phyloP scores from a whole-genome alignment of 1,140 invertebrate genomes.

The Rhizoglyphus robini region DNA sequence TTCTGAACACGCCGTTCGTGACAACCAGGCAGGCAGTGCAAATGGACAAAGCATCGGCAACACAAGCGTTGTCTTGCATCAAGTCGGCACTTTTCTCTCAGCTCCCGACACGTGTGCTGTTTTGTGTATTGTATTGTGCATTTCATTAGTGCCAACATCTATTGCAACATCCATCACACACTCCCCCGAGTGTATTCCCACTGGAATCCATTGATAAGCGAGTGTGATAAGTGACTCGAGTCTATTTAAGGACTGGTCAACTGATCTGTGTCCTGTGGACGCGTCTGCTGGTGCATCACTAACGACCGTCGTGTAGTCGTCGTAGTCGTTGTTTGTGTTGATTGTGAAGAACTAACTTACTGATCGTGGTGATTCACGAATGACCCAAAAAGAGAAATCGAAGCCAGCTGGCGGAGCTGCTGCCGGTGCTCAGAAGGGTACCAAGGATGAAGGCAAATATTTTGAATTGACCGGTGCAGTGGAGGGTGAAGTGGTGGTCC shows the following conservation, averaged over 20 bases:
- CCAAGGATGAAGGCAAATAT: conserved; percentile 46
- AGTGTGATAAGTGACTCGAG: too few relatives aligned
- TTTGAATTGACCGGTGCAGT: conserved; percentile 88
- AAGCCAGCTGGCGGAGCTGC: background rate
- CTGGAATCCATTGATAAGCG: too few relatives aligned
- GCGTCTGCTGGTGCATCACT: background rate
- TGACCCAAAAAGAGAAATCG: background rate
- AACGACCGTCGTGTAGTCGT: background rate
- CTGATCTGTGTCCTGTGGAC: background rate
- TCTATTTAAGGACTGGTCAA: too few relatives aligned
- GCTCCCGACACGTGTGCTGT: too few relatives aligned
- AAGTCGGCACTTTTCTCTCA: too few relatives aligned
- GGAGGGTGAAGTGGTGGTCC: conserved; percentile 80
- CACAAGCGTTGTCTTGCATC: too few relatives aligned
- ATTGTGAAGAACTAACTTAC: background rate
- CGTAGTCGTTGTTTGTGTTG: background rate
- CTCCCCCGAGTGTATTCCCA: background rate
- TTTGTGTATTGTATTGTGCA: too few relatives aligned
- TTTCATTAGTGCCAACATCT: too few relatives aligned
- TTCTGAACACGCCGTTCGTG: too few relatives aligned
- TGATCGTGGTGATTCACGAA: background rate
- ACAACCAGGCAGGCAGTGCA: too few relatives aligned
- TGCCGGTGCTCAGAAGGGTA: background rate
- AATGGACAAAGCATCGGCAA: too few relatives aligned
- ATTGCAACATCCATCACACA: too few relatives aligned